phyloP scores from a whole-genome alignment of 2,113 vertebrate species.

The Phodopus roborovskii region DNA sequence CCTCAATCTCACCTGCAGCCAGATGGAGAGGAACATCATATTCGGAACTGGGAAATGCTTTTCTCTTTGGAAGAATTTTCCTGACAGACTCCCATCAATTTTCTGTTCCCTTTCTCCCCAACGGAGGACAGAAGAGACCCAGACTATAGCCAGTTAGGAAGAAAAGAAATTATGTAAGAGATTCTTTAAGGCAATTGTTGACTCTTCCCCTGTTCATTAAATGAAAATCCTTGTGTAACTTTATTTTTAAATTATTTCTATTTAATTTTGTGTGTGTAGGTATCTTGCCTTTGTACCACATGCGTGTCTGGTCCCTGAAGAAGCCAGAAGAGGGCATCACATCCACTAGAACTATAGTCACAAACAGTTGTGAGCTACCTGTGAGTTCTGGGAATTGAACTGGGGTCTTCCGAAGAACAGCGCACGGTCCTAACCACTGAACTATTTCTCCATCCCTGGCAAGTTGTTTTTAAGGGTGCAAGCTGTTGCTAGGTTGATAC shows the following conservation, averaged over 20 bases:
- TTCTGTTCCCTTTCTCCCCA: not conserved
- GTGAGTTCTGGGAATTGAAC: not conserved
- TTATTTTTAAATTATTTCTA: not conserved
- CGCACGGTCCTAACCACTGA: not conserved
- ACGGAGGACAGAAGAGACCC: not conserved
- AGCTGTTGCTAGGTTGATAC: not conserved
- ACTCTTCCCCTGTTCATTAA: not conserved
- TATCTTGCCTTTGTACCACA: not conserved
- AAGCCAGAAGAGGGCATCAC: not conserved
- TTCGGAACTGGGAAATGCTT: conserved; percentile 5
- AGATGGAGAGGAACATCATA: not conserved
- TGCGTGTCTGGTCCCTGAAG: not conserved
- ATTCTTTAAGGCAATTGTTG: not conserved
- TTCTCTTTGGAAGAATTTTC: conserved; percentile 47
- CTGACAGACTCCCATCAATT: not conserved
- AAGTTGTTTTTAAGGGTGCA: not conserved
- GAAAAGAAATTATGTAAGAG: not conserved
- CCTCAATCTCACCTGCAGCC: conserved; percentile 1
- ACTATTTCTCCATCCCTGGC: not conserved
- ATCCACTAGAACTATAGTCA: no score
- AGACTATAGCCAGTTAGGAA: conserved; percentile 36
- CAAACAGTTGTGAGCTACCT: not conserved
- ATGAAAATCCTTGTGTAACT: not conserved
- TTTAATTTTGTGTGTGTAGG: not conserved
- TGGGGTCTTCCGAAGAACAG: not conserved